Percentiles rank a stretch among this genome's conserved stretches.
Conservation (phyloP, 2,888 invertebrate genomes). For the Stomorhina lunata region DNA sequence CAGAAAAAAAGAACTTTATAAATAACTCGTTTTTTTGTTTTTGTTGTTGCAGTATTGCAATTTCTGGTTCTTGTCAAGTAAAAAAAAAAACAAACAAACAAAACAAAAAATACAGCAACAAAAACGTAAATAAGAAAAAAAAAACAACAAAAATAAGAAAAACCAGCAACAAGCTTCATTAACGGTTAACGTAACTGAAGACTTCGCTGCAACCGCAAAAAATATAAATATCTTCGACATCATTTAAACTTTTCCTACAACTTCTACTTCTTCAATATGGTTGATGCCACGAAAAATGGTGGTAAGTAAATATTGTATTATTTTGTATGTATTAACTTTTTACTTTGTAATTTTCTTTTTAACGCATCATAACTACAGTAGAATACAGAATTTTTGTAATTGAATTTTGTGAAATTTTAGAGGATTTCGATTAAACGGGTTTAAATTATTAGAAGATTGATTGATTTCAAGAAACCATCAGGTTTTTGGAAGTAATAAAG, state of each 20-base stretch:
- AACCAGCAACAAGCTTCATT: background rate
- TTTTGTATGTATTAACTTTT: background rate
- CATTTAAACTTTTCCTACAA: background rate
- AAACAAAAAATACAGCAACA: background rate
- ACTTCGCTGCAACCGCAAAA: background rate
- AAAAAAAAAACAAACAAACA: background rate
- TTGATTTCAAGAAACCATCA: no score
- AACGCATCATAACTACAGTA: background rate
- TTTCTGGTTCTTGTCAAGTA: constrained; percentile 30
- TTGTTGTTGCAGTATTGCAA: constrained; percentile 3
- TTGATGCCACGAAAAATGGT: constrained; percentile 58
- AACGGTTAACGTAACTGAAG: background rate
- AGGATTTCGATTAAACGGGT: no score
- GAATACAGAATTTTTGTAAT: no score
- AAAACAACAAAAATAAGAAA: background rate
- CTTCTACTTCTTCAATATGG: constrained; percentile 42
- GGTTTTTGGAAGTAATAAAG: no score
- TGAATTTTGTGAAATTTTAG: no score
- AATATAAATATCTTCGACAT: constrained; percentile 15
- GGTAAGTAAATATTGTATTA: constrained; percentile 52
- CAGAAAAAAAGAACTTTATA: background rate
- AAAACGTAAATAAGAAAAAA: background rate
- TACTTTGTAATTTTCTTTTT: background rate
- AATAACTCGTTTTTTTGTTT: background rate
- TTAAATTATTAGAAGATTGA: no score